Conservation (phyloP, 2,888 invertebrate genomes). For the Ischnus inquisitorius region DNA sequence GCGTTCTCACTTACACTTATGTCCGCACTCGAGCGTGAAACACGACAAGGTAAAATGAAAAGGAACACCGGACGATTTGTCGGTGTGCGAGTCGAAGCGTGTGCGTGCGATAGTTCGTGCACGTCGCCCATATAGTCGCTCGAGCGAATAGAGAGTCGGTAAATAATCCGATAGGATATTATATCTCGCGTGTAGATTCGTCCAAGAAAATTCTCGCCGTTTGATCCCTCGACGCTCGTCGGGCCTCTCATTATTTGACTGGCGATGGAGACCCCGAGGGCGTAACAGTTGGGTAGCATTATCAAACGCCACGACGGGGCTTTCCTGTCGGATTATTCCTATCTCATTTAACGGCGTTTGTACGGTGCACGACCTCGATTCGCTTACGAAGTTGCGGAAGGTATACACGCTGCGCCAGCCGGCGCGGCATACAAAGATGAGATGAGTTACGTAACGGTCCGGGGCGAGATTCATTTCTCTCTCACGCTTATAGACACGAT, state of each 20-base stretch:
- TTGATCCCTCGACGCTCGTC: not conserved
- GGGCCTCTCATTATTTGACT: constrained; percentile 13
- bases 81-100: constrained; percentile 29
- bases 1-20: constrained; percentile 71
- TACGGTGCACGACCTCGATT: constrained; percentile 57
- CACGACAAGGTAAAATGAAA: constrained; percentile 67
- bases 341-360: constrained; percentile 62
- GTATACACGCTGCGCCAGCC: constrained; percentile 30
- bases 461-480: constrained; percentile 52
- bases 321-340: constrained; percentile 52
- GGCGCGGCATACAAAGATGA: constrained; percentile 51
- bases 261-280: constrained; percentile 10
- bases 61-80: constrained; percentile 56
- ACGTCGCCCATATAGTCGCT: constrained; percentile 68
- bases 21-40: constrained; percentile 72
- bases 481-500: constrained; percentile 30
- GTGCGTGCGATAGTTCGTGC: constrained; percentile 17
- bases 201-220: constrained; percentile 6
- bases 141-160: constrained; percentile 58
- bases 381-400: constrained; percentile 53
- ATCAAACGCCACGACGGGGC: constrained; percentile 18
- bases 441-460: constrained; percentile 67
- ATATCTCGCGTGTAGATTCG: constrained; percentile 41
- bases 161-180: constrained; percentile 39
- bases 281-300: constrained; percentile 9